Percentiles rank a stretch among this genome's conserved stretches.
Evolutionary conservation across 2,113 vertebrate genomes (phyloP).

Genomic region (Lates calcarifer): DNA sequence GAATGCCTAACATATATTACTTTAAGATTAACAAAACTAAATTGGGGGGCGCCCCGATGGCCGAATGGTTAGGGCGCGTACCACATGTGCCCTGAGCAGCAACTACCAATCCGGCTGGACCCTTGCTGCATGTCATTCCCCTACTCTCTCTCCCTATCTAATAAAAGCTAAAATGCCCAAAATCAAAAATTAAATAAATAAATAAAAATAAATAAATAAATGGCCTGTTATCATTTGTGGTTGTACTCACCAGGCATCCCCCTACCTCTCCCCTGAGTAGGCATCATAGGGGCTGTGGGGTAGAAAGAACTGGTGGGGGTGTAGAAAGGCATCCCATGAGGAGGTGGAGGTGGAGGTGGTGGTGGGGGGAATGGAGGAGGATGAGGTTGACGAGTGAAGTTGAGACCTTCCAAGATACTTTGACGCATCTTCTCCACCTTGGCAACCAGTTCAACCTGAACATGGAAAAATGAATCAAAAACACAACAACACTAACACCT

Average conservation of each 20-base stretch:
- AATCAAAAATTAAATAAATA: too few relatives aligned
- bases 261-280: slow-evolving; percentile 89
- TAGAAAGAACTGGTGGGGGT: slow-evolving; percentile 86
- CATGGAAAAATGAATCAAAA: background rate
- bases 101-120: too few relatives aligned
- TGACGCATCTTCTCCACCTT: slow-evolving; percentile 98
- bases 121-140: too few relatives aligned
- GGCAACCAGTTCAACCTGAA: slow-evolving; percentile 91
- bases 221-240: background rate
- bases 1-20: background rate
- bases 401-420: slow-evolving; percentile 95
- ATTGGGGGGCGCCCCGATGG: too few relatives aligned
- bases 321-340: slow-evolving; percentile 93
- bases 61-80: too few relatives aligned
- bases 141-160: too few relatives aligned
- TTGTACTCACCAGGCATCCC: slow-evolving; percentile 89
- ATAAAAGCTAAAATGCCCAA: too few relatives aligned
- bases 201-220: background rate
- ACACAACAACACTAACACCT: background rate
- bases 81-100: too few relatives aligned
- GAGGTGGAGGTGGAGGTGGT: slow-evolving; percentile 77
- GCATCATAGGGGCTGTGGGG: slow-evolving; percentile 90
- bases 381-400: slow-evolving; percentile 91
- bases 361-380: slow-evolving; percentile 90
- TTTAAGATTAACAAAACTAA: too few relatives aligned